phyloP scores from a whole-genome alignment of 2,888 invertebrate species.

The Xestoiulus laeticollis region DNA sequence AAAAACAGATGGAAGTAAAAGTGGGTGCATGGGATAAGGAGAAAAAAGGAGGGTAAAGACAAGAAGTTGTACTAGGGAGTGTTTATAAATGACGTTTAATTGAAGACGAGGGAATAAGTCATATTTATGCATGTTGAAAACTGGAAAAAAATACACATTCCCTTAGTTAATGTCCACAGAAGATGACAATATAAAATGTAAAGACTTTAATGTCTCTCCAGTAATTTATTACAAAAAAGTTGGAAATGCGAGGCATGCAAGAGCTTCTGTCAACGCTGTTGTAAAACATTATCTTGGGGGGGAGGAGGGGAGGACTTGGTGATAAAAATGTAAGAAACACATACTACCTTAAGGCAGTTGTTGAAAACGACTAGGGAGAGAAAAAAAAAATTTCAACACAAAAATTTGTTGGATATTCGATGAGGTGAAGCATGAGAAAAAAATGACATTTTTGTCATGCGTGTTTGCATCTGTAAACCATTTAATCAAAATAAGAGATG shows the following conservation, averaged over 20 bases:
- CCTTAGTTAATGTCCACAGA: neutral
- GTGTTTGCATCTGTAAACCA: slow-evolving; percentile 34
- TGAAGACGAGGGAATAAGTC: slow-evolving; percentile 4
- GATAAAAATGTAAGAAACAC: neutral
- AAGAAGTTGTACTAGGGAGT: neutral
- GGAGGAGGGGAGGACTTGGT: neutral
- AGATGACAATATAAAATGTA: neutral
- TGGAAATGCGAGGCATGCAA: neutral
- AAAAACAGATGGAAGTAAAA: neutral
- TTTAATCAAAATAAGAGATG: slow-evolving; percentile 32
- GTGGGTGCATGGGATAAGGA: neutral
- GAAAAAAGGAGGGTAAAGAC: neutral
- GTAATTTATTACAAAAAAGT: neutral
- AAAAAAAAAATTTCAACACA: neutral
- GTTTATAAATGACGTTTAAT: neutral
- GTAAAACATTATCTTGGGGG: neutral
- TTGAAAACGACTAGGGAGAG: neutral
- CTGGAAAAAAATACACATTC: neutral
- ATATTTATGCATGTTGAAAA: neutral
- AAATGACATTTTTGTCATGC: slow-evolving; percentile 30
- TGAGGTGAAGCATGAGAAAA: slow-evolving; percentile 28
- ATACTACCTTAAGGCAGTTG: neutral
- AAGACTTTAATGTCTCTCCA: neutral
- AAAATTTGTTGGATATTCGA: neutral
- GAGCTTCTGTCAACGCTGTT: neutral